These are phyloP conservation scores for Danionella cerebrum DNA, from an alignment of 2,113 vertebrate species.

Conservation along the genomic window DNA sequence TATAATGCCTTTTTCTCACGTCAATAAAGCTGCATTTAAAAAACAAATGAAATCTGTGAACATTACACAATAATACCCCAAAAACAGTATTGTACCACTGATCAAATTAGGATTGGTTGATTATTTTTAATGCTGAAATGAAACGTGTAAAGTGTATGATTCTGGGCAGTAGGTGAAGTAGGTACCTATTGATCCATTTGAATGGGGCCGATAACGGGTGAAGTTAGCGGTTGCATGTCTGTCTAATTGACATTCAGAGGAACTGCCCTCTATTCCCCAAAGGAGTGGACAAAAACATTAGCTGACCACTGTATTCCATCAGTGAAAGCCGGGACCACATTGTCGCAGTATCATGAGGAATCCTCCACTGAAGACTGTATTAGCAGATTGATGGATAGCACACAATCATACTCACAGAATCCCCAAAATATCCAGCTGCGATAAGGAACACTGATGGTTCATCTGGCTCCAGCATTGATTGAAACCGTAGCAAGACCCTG, in stretches of 20 bases:
- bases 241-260: conserved; percentile 10
- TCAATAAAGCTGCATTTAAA: too few relatives aligned
- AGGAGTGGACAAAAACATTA: conserved; percentile 14
- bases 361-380: conserved; percentile 40
- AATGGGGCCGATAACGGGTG: too few relatives aligned
- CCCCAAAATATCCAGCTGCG: conserved; percentile 39
- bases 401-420: conserved; percentile 43
- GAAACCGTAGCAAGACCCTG: background rate
- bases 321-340: conserved; percentile 11
- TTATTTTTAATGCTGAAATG: too few relatives aligned
- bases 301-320: background rate
- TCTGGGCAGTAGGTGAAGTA: too few relatives aligned
- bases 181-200: too few relatives aligned
- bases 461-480: background rate
- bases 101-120: too few relatives aligned
- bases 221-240: too few relatives aligned
- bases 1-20: too few relatives aligned
- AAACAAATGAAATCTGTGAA: too few relatives aligned
- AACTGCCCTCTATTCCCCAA: background rate
- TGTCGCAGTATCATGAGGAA: conserved; percentile 32
- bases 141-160: too few relatives aligned
- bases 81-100: too few relatives aligned
- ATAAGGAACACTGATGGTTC: background rate
- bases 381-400: conserved; percentile 51
- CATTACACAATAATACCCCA: too few relatives aligned